phyloP scores from a whole-genome alignment of 1,140 invertebrate genomes.

The Phymastichus coffea region DNA sequence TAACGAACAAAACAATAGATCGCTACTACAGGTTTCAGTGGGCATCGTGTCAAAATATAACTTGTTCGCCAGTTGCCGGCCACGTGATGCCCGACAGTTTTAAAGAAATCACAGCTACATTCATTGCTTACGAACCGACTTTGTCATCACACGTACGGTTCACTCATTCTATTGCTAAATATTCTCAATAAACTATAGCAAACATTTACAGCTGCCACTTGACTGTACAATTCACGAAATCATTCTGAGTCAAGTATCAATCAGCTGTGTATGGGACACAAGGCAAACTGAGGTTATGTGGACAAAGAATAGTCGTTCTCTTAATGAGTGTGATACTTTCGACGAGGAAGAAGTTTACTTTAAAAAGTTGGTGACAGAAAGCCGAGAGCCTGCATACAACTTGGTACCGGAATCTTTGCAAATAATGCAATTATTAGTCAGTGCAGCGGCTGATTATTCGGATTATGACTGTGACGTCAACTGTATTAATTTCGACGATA shows the following conservation, averaged over 20 bases:
- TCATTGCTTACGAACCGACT: conserved; percentile 35
- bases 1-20: conserved; percentile 39
- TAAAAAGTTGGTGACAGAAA: conserved; percentile 30
- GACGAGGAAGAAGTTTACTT: conserved; percentile 7
- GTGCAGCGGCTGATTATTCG: conserved; percentile 34
- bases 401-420: conserved; percentile 28
- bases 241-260: neutral
- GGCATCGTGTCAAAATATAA: conserved; percentile 32
- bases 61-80: conserved; percentile 40
- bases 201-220: conserved; percentile 28
- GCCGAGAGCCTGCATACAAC: conserved; percentile 33
- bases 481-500: conserved; percentile 42
- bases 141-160: no score
- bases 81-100: conserved; percentile 34
- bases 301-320: conserved; percentile 13
- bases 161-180: no score
- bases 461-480: conserved; percentile 35
- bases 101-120: conserved; percentile 39
- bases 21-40: conserved; percentile 42
- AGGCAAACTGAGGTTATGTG: conserved; percentile 36
- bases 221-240: conserved; percentile 38
- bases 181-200: no score
- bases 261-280: conserved; percentile 37
- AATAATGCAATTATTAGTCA: conserved; percentile 35
- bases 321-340: neutral